phyloP scores from a whole-genome alignment of 2,113 vertebrate species.

The Tamias sibiricus region DNA sequence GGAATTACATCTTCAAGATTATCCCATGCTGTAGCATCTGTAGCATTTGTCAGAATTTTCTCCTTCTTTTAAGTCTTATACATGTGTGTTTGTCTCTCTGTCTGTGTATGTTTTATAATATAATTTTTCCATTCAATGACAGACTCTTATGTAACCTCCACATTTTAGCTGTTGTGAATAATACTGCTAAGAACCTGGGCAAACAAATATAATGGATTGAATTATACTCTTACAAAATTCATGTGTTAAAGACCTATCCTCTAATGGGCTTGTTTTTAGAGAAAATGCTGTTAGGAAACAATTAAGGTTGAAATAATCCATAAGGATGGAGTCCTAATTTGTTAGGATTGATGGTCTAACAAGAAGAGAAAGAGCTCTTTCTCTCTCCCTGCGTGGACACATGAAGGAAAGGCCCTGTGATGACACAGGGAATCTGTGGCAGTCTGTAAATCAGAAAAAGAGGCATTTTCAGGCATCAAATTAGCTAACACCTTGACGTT shows the following conservation, averaged over 20 bases:
- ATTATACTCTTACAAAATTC: neutral
- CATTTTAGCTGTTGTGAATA: neutral
- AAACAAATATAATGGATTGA: neutral
- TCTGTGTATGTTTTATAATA: too few species aligned
- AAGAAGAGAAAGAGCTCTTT: neutral
- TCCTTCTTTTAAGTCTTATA: neutral
- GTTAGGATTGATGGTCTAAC: neutral
- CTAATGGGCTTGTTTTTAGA: too few species aligned
- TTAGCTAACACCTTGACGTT: too few species aligned
- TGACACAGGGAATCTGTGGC: neutral
- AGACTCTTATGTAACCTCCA: neutral
- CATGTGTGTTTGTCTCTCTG: too few species aligned
- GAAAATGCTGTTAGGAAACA: neutral
- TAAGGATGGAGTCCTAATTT: neutral
- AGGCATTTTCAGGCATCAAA: neutral
- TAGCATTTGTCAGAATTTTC: neutral
- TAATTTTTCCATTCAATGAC: neutral
- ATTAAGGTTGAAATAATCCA: neutral
- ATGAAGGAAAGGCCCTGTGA: neutral
- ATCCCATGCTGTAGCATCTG: neutral
- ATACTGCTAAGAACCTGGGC: neutral
- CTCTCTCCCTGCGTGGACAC: too few species aligned
- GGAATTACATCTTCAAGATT: neutral
- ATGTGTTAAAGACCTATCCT: neutral
- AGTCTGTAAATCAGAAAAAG: too few species aligned